phyloP scores from a whole-genome alignment of 2,888 invertebrate genomes.

The Tillus elongatus region DNA sequence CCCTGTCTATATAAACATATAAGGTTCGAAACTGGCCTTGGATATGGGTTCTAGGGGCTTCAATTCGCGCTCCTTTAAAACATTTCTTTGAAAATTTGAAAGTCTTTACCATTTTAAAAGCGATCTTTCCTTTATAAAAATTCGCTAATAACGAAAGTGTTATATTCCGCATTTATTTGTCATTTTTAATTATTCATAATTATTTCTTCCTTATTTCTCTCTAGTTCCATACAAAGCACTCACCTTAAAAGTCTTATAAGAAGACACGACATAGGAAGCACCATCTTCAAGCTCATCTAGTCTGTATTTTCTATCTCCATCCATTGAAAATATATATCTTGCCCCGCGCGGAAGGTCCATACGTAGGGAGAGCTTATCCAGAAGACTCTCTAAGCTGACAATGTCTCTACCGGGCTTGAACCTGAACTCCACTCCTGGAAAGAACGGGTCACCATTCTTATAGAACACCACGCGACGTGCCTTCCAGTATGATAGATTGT shows the following conservation, averaged over 20 bases:
- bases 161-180: too few species aligned
- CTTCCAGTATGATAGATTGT: constrained; percentile 79
- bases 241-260: constrained; percentile 85
- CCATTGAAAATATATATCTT: constrained; percentile 84
- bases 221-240: too few species aligned
- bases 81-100: too few species aligned
- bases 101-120: too few species aligned
- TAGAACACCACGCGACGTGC: constrained; percentile 82
- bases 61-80: too few species aligned
- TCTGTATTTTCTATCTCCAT: constrained; percentile 75
- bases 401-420: constrained; percentile 86
- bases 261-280: constrained; percentile 88
- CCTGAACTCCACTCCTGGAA: constrained; percentile 78
- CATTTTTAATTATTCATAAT: too few species aligned
- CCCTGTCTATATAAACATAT: too few species aligned
- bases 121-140: too few species aligned
- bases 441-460: constrained; percentile 89
- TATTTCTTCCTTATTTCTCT: too few species aligned
- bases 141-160: too few species aligned
- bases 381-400: constrained; percentile 71
- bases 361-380: constrained; percentile 79
- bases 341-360: constrained; percentile 84
- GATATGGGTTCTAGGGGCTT: too few species aligned
- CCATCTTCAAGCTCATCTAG: constrained; percentile 83
- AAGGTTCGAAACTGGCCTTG: too few species aligned